phyloP scores from a whole-genome alignment of 2,797 vertebrate genomes.

The Lycodopsis pacificus region DNA sequence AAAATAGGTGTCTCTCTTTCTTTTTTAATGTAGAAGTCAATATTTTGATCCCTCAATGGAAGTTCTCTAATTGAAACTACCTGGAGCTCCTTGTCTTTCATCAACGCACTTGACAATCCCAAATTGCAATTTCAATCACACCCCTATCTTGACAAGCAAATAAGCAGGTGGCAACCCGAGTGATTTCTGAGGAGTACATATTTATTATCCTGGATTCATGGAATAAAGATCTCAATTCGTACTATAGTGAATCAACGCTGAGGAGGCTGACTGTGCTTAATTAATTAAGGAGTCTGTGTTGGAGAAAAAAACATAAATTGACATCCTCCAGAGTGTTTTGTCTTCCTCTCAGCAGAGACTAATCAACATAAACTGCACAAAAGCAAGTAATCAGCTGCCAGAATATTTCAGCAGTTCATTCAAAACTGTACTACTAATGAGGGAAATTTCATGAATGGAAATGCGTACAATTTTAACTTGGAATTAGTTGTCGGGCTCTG shows the following conservation, averaged over 20 bases:
- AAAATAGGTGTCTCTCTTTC: not conserved
- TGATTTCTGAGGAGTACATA: conserved; percentile 53
- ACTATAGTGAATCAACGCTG: conserved; percentile 61
- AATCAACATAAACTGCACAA: conserved; percentile 75
- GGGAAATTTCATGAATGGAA: conserved; percentile 59
- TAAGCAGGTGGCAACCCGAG: conserved; percentile 64
- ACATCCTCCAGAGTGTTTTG: conserved; percentile 80
- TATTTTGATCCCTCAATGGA: conserved; percentile 31
- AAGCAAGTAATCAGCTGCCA: conserved; percentile 72
- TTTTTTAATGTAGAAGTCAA: conserved; percentile 13
- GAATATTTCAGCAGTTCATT: conserved; percentile 65
- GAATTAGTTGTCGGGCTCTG: conserved; percentile 40
- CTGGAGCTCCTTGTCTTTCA: not conserved
- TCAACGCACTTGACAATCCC: conserved; percentile 30
- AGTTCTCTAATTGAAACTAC: conserved; percentile 18
- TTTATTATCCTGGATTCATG: conserved; percentile 31
- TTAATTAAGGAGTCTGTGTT: conserved; percentile 73
- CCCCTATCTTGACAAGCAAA: conserved; percentile 34
- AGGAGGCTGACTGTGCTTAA: conserved; percentile 74
- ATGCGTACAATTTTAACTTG: conserved; percentile 37
- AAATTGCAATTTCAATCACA: conserved; percentile 59
- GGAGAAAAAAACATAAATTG: conserved; percentile 65
- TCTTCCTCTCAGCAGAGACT: conserved; percentile 72
- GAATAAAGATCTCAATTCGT: conserved; percentile 62
- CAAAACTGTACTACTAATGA: conserved; percentile 67